Percentiles rank a stretch among this genome's conserved stretches.
phyloP scores from a whole-genome alignment of 2,797 vertebrate species.

The Crocodylus rhombifer region DNA sequence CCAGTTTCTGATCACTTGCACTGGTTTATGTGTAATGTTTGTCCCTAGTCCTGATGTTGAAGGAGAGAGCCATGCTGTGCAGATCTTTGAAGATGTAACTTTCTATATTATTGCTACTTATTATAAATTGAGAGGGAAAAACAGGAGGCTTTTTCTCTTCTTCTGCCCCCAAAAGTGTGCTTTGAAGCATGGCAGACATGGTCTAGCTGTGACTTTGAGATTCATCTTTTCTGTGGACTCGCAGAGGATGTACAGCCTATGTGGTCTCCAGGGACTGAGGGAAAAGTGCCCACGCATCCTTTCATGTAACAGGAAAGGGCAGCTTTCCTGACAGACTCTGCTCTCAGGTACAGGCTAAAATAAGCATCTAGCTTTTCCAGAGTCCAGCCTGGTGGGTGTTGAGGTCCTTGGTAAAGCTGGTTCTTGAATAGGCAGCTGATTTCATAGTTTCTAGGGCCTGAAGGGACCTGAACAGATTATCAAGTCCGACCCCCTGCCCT shows the following conservation, averaged over 20 bases:
- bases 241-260: neutral
- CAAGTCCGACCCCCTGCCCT: too few relatives aligned
- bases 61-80: neutral
- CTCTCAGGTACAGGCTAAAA: neutral
- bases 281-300: neutral
- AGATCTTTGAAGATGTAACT: neutral
- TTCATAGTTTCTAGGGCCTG: too few relatives aligned
- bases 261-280: neutral
- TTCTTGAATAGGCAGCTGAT: too few relatives aligned
- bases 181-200: neutral
- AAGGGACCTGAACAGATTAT: too few relatives aligned
- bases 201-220: neutral
- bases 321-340: neutral
- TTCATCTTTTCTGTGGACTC: neutral
- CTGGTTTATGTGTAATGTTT: too few relatives aligned
- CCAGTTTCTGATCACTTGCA: too few relatives aligned
- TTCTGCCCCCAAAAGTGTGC: neutral
- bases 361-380: neutral
- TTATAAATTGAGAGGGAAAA: neutral
- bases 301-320: neutral
- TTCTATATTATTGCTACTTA: neutral
- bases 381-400: neutral
- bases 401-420: neutral
- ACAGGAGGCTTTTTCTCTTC: neutral
- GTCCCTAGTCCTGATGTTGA: neutral